These are phyloP conservation scores for Anoplolepis gracilipes DNA, from an alignment of 1,140 invertebrate species.

Conservation along the genomic window DNA sequence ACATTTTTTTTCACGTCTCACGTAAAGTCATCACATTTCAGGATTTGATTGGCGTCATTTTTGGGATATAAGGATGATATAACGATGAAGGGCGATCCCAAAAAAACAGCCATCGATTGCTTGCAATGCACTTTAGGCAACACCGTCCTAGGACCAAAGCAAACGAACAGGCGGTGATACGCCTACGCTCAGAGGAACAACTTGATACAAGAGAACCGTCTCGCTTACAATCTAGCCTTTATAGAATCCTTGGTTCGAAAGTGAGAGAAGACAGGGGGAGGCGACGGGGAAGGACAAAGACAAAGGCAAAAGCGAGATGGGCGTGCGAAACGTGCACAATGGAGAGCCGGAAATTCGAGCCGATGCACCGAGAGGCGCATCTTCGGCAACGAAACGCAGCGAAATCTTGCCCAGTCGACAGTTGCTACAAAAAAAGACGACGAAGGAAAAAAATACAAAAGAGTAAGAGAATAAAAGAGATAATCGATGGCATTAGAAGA, in stretches of 20 bases:
- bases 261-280: conserved; percentile 45
- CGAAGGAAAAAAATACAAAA: background rate
- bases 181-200: conserved; percentile 77
- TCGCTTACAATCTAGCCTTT: conserved; percentile 81
- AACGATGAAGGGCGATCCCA: conserved; percentile 22
- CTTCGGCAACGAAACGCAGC: conserved; percentile 66
- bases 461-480: background rate
- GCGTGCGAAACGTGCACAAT: conserved; percentile 73
- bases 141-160: conserved; percentile 70
- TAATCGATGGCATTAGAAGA: background rate
- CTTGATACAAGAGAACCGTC: conserved; percentile 80
- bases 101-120: background rate
- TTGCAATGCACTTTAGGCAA: conserved; percentile 64
- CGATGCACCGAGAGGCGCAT: conserved; percentile 69
- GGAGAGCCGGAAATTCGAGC: conserved; percentile 81
- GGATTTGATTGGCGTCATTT: background rate
- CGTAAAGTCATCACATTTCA: background rate
- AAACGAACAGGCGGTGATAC: conserved; percentile 63
- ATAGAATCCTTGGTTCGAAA: conserved; percentile 74
- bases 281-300: conserved; percentile 45
- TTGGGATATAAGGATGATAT: background rate
- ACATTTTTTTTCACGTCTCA: background rate
- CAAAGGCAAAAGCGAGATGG: conserved; percentile 56
- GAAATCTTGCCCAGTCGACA: conserved; percentile 67
- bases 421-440: conserved; percentile 32